Evolutionary conservation across 1,140 invertebrate species (phyloP).

Genomic region (Orchestia grillus): DNA sequence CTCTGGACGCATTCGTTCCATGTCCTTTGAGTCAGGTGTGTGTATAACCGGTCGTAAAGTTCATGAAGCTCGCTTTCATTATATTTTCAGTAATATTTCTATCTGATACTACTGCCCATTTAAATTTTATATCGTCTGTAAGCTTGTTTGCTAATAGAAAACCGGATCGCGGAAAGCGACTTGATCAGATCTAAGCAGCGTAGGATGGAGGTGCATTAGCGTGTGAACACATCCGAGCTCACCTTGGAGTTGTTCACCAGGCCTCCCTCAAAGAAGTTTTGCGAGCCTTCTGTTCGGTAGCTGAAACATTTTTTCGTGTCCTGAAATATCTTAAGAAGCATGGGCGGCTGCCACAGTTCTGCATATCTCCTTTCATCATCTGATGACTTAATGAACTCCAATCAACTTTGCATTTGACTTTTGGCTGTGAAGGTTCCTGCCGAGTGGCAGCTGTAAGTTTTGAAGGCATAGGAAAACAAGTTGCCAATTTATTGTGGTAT

Average conservation of each 20-base stretch:
- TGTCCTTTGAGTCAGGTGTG: slow-evolving; percentile 40
- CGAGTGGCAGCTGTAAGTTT: neutral
- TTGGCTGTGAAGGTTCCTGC: neutral
- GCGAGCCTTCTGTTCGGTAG: neutral
- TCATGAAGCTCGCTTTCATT: neutral
- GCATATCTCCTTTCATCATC: neutral
- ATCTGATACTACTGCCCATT: slow-evolving; percentile 12
- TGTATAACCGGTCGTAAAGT: slow-evolving; percentile 22
- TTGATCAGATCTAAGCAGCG: neutral
- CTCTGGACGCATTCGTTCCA: neutral
- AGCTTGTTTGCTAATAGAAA: slow-evolving; percentile 19
- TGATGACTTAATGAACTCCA: neutral
- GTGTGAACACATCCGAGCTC: neutral
- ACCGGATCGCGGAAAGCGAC: slow-evolving; percentile 7
- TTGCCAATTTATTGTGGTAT: neutral
- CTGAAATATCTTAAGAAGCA: neutral
- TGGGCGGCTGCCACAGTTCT: neutral
- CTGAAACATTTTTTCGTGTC: neutral
- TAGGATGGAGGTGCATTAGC: neutral
- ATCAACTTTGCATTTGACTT: neutral
- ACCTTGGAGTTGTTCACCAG: neutral
- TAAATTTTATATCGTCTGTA: slow-evolving; percentile 27
- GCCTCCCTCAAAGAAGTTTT: neutral
- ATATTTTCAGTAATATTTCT: slow-evolving; percentile 38
- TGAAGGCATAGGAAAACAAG: neutral